Evolutionary conservation across 1,140 invertebrate species (phyloP).

Genomic region (Steinernema khuongi): DNA sequence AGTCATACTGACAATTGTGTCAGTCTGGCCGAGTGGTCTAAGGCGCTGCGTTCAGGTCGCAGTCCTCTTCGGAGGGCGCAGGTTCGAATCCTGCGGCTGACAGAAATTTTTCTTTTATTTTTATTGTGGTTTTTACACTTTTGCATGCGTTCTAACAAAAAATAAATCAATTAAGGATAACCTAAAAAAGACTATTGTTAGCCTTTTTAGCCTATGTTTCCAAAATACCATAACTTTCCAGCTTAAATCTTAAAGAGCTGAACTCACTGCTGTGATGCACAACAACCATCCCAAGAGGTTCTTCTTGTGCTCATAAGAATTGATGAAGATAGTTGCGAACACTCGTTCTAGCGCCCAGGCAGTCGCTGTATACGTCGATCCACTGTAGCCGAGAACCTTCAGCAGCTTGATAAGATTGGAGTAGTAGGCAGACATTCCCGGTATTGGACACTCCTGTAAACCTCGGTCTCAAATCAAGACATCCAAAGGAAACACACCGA

Average conservation of each 20-base stretch:
- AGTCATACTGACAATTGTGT: background rate
- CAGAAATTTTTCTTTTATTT: too few relatives aligned
- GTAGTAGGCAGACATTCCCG: background rate
- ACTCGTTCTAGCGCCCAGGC: background rate
- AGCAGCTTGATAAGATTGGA: background rate
- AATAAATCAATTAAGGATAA: background rate
- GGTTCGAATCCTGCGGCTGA: conserved; percentile 39
- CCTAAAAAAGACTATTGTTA: too few relatives aligned
- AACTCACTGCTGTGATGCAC: background rate
- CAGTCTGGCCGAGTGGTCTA: conserved; percentile 70
- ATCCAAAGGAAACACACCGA: background rate
- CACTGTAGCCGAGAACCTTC: background rate
- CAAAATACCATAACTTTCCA: too few relatives aligned
- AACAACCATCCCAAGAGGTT: background rate
- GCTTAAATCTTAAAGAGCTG: background rate
- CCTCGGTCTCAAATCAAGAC: background rate
- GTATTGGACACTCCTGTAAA: background rate
- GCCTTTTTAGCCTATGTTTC: too few relatives aligned
- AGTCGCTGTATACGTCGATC: background rate
- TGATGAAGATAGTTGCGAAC: background rate
- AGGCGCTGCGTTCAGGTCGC: conserved; percentile 85
- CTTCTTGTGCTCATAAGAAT: background rate
- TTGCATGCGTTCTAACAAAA: too few relatives aligned
- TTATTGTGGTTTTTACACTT: too few relatives aligned
- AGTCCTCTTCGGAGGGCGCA: conserved; percentile 63